phyloP scores from a whole-genome alignment of 2,113 vertebrate species.

The Phyllostomus hastatus region DNA sequence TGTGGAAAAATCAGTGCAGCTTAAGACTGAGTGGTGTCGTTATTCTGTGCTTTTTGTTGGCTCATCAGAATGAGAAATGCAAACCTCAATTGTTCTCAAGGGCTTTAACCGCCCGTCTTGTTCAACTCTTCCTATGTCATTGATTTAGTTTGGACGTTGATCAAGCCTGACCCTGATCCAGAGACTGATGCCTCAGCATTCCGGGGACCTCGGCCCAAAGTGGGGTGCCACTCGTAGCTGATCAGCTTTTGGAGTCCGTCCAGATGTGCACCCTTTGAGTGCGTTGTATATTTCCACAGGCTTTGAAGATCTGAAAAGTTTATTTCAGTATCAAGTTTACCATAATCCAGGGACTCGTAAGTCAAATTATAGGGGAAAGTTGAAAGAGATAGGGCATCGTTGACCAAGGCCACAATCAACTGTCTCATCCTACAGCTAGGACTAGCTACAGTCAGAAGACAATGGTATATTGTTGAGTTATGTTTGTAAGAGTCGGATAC shows the following conservation, averaged over 20 bases:
- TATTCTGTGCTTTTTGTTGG: neutral
- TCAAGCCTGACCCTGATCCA: neutral
- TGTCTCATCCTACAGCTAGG: slow-evolving; percentile 11
- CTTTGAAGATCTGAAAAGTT: slow-evolving; percentile 18
- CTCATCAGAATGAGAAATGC: slow-evolving; percentile 38
- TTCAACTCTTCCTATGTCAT: slow-evolving; percentile 28
- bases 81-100: neutral
- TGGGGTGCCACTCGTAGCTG: neutral
- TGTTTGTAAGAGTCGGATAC: neutral
- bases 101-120: neutral
- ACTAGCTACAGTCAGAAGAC: neutral
- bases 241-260: neutral
- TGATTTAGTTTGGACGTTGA: slow-evolving; percentile 47
- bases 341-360: neutral
- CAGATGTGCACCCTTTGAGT: neutral
- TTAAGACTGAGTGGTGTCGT: neutral
- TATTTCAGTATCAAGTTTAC: slow-evolving; percentile 19
- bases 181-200: slow-evolving; percentile 25
- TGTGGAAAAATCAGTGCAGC: neutral
- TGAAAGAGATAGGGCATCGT: neutral
- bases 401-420: neutral
- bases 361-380: neutral
- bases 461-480: slow-evolving; percentile 1
- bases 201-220: neutral
- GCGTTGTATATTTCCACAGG: neutral